These are phyloP conservation scores for Biston stratarius DNA, from an alignment of 2,888 invertebrate genomes.

Conservation along the genomic window DNA sequence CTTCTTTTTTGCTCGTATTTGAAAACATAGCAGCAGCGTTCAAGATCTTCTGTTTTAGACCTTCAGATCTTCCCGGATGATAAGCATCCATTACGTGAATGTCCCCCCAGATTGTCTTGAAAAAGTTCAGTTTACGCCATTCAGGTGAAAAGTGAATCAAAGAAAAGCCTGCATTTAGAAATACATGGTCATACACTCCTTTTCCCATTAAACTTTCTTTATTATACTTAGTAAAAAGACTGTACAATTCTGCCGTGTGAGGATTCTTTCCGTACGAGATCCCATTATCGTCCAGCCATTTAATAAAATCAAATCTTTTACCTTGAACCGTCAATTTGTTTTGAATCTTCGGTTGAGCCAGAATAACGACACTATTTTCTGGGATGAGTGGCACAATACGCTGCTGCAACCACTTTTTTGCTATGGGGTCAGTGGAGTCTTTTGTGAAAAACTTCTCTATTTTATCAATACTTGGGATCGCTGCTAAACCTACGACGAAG, in stretches of 20 bases:
- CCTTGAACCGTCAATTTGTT: conserved; percentile 15
- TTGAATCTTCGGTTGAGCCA: conserved; percentile 18
- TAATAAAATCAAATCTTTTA: conserved; percentile 5
- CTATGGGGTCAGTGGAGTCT: conserved; percentile 15
- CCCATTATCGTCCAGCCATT: conserved; percentile 30
- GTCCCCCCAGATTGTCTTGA: conserved; percentile 14
- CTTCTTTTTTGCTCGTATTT: conserved; percentile 7
- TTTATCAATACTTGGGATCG: conserved; percentile 5
- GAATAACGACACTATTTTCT: conserved; percentile 17
- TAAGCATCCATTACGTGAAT: conserved; percentile 13
- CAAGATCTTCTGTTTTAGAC: conserved; percentile 20
- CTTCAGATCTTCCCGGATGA: conserved; percentile 10
- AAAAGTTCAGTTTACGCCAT: conserved; percentile 31
- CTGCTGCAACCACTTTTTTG: conserved; percentile 34
- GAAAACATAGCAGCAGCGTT: neutral
- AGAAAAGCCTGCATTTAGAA: conserved; percentile 24
- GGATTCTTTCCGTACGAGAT: conserved; percentile 16
- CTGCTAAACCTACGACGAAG: conserved; percentile 30
- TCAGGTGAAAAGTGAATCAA: conserved; percentile 25
- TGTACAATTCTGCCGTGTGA: conserved; percentile 31
- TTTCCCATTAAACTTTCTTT: conserved; percentile 9
- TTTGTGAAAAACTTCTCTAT: conserved; percentile 29
- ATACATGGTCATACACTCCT: conserved; percentile 35
- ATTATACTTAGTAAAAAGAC: conserved; percentile 23
- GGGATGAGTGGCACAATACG: conserved; percentile 21